Base-by-base conservation (phyloP, 2,888 invertebrate genomes). In the Apocheima hispidaria region DNA sequence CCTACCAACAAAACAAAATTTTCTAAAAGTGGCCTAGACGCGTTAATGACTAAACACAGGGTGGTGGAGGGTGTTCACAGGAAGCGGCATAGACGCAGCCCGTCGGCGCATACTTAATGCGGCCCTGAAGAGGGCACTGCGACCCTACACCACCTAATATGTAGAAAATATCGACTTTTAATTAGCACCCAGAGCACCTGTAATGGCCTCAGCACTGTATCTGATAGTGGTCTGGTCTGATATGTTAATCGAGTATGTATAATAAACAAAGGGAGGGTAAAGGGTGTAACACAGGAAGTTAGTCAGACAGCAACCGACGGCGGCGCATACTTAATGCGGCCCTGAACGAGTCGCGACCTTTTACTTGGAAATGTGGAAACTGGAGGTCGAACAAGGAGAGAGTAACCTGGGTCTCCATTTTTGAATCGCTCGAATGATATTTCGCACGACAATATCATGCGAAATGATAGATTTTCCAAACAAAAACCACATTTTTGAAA, bases 51-150 rank as follows among this genome's bases (percentile, higher is more conserved):
- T 59, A 66, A 59, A 50, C 35, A 46, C 48, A 48, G 48, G 54
- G 62, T 59, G n/a, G 63, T 26, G 26, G 53, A 60, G 63, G 65
- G 59, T 63, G 51, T 49, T 38, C 63, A 65, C 75, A 72, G 78
- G 78, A 78, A 77, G 69, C 69, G 58, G 44, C 38, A 67, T 74
- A 78, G 78, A 78, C 78, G 62, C 63, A 54, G 49, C 62, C 65
- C 70, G 68, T 65, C 73, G 73, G 63, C 69, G 75, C 77, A 76
- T 78, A 70, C 54, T 61, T 74, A 76, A 78, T 74, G 65, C 59
- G 61, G 66, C 53, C 68, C 60, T 56, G 68, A 67, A 67, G 63
- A 64, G 66, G 68, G 62, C 65, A 57, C 26, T 3, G 28, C 55
- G 61, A 66, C 68, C 68, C 64, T 56, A 62, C 33, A 53, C 49